phyloP scores from a whole-genome alignment of 2,888 invertebrate genomes.

The Beris morrisii region DNA sequence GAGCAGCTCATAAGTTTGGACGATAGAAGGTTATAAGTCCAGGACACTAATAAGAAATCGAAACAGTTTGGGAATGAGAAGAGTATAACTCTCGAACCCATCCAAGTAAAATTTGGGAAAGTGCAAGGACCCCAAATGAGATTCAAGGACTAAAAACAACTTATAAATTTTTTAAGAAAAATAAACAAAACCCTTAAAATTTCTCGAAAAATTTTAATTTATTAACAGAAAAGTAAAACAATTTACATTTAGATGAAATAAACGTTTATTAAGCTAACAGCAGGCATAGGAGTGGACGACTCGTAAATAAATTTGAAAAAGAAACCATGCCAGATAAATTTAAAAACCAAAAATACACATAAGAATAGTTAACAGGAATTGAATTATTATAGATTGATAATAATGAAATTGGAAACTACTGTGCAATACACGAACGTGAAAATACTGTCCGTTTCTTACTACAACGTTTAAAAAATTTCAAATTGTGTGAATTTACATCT shows the following conservation, averaged over 20 bases:
- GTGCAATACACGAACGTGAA: conserved; percentile 38
- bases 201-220: not conserved
- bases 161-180: not conserved
- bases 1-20: too few relatives aligned
- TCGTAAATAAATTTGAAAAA: not conserved
- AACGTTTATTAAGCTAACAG: not conserved
- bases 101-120: too few relatives aligned
- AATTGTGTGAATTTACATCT: conserved; percentile 1
- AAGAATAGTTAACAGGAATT: not conserved
- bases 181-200: not conserved
- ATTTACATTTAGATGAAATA: not conserved
- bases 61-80: too few relatives aligned
- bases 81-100: too few relatives aligned
- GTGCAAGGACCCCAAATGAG: too few relatives aligned
- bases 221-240: not conserved
- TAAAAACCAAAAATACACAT: not conserved
- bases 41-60: too few relatives aligned
- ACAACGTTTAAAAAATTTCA: conserved; percentile 30
- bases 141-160: too few relatives aligned
- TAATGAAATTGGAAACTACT: conserved; percentile 19
- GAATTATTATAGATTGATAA: conserved; percentile 8
- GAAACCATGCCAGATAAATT: not conserved
- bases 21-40: too few relatives aligned
- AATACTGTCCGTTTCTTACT: conserved; percentile 33
- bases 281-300: not conserved